phyloP scores from a whole-genome alignment of 2,888 invertebrate genomes.

The Campopleginae sp. region DNA sequence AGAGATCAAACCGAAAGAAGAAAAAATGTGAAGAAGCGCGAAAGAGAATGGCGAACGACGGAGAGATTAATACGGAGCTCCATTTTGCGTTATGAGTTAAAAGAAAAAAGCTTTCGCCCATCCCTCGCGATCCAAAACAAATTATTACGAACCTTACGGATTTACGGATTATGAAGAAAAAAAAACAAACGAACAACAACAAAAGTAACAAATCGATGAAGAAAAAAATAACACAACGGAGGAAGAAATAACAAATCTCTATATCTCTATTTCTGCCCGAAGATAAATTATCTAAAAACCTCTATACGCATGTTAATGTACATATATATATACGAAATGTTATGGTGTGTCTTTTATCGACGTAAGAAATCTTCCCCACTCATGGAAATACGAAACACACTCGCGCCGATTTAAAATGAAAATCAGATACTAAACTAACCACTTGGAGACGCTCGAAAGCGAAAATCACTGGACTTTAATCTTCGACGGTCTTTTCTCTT shows the following conservation, averaged over 20 bases:
- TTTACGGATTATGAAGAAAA: conserved; percentile 15
- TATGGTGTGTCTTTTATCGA: conserved; percentile 82
- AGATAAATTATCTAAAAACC: conserved; percentile 72
- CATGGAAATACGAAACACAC: conserved; percentile 66
- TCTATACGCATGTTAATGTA: conserved; percentile 83
- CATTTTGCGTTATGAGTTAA: conserved; percentile 61
- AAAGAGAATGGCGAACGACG: conserved; percentile 44
- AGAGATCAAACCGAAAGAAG: conserved; percentile 56
- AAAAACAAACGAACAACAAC: conserved; percentile 43
- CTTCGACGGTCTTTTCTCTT: conserved; percentile 51
- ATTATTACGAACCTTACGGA: conserved; percentile 61
- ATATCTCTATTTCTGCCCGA: conserved; percentile 60
- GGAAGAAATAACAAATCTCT: conserved; percentile 42
- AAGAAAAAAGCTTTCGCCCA: conserved; percentile 43
- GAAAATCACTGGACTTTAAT: conserved; percentile 55
- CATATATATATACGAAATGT: conserved; percentile 80
- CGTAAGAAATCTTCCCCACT: conserved; percentile 77
- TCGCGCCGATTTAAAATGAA: conserved; percentile 12
- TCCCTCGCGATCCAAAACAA: conserved; percentile 46
- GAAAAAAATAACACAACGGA: too few species aligned
- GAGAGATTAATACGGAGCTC: conserved; percentile 39
- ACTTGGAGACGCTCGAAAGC: conserved; percentile 33
- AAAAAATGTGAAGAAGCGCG: conserved; percentile 52
- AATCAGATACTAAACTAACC: background rate
- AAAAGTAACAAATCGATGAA: conserved; percentile 28